Percentiles rank a stretch among this genome's conserved stretches.
Evolutionary conservation across 2,888 invertebrate genomes (phyloP).

Genomic region (Invenusta paracnida): DNA sequence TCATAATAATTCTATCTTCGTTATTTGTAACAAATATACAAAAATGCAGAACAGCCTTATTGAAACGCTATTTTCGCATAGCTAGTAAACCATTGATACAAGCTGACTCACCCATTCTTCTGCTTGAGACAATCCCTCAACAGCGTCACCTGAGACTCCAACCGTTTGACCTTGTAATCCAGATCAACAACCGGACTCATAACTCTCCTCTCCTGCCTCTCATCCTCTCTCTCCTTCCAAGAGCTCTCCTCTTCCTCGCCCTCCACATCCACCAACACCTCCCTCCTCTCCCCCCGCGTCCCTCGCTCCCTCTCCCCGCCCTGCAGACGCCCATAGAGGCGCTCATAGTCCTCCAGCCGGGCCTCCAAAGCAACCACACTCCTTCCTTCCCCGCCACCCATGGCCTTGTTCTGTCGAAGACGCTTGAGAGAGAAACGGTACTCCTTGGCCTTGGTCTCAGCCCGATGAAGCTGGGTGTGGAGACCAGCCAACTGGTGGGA

Average conservation of each 20-base stretch:
- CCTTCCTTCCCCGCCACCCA: no score
- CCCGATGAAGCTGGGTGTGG: neutral
- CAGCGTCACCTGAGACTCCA: neutral
- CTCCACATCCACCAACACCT: neutral
- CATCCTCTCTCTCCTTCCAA: neutral
- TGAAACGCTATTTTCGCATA: no score
- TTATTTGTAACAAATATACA: no score
- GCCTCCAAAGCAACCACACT: neutral
- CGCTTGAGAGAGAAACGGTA: neutral
- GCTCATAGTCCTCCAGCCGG: neutral
- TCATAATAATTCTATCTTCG: no score
- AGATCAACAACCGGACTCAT: constrained; percentile 14
- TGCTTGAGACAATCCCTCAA: neutral
- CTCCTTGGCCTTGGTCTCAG: neutral
- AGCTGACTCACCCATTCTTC: neutral
- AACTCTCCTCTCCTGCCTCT: neutral
- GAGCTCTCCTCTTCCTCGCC: neutral
- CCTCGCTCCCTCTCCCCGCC: no score
- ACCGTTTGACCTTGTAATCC: constrained; percentile 25
- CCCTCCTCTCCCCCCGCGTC: neutral
- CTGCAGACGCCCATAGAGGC: neutral
- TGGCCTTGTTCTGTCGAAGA: neutral
- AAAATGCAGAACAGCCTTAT: no score
- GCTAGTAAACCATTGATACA: no score
- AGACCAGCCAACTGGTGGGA: neutral